phyloP scores from a whole-genome alignment of 2,113 vertebrate genomes.

The Corvus moneduloides region DNA sequence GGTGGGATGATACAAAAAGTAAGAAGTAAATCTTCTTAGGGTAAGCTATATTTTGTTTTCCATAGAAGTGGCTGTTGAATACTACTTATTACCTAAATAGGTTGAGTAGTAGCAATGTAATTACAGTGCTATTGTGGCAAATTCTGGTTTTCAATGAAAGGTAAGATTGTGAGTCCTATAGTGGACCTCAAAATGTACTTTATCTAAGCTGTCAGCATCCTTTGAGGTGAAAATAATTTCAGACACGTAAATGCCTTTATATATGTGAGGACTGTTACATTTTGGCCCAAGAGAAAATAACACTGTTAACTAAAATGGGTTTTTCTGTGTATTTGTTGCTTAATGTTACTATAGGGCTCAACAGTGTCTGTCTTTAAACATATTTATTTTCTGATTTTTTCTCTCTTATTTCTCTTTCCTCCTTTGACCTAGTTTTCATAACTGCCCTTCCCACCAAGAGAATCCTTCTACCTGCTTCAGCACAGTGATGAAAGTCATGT shows the following conservation, averaged over 20 bases:
- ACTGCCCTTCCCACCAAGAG: background rate
- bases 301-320: background rate
- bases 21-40: background rate
- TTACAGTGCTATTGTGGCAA: background rate
- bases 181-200: background rate
- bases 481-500: background rate
- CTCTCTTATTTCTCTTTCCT: background rate
- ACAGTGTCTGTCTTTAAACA: background rate
- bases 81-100: background rate
- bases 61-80: background rate
- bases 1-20: background rate
- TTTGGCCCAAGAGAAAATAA: background rate
- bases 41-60: background rate
- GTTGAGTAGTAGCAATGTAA: background rate
- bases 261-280: background rate
- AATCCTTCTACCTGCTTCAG: background rate
- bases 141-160: background rate
- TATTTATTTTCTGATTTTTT: background rate
- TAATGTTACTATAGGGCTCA: background rate
- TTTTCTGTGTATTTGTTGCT: background rate
- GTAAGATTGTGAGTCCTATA: background rate
- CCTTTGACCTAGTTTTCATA: background rate
- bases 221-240: background rate
- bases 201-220: background rate
- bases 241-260: background rate